These are phyloP conservation scores for Cecropterus lyciades DNA, from an alignment of 1,140 invertebrate species.

Conservation along the genomic window DNA sequence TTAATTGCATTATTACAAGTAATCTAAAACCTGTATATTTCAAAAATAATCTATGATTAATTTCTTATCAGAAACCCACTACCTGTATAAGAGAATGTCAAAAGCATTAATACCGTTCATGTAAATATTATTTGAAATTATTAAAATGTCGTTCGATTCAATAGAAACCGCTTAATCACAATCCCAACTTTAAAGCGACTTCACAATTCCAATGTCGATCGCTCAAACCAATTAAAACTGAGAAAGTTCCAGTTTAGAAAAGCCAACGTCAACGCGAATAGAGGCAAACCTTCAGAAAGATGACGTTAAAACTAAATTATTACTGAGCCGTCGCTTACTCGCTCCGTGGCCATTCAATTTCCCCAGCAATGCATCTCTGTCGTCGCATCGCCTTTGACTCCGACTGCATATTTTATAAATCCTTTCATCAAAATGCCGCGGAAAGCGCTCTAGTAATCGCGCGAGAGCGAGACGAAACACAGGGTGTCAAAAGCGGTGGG, in stretches of 20 bases:
- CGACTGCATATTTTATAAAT: slow-evolving; percentile 80
- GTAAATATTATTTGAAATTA: background rate
- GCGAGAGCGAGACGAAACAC: slow-evolving; percentile 76
- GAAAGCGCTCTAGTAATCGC: slow-evolving; percentile 68
- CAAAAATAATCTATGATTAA: too few relatives aligned
- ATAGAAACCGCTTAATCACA: background rate
- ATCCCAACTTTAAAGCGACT: background rate
- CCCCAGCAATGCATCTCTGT: slow-evolving; percentile 75
- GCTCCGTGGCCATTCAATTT: slow-evolving; percentile 74
- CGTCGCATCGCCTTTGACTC: slow-evolving; percentile 74
- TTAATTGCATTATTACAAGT: too few relatives aligned
- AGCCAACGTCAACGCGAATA: slow-evolving; percentile 25
- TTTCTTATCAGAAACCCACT: too few relatives aligned
- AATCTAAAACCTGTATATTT: too few relatives aligned
- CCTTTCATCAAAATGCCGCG: slow-evolving; percentile 77
- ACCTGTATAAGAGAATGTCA: too few relatives aligned
- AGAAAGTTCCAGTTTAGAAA: slow-evolving; percentile 29
- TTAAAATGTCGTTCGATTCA: slow-evolving; percentile 6
- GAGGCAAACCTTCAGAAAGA: slow-evolving; percentile 40
- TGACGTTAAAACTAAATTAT: slow-evolving; percentile 75
- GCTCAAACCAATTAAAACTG: slow-evolving; percentile 36
- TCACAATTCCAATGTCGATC: slow-evolving; percentile 23
- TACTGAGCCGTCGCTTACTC: slow-evolving; percentile 62
- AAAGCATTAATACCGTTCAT: too few relatives aligned
- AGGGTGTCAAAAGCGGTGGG: slow-evolving; percentile 83